Percentiles rank a stretch among this genome's conserved stretches.
phyloP scores from a whole-genome alignment of 2,113 vertebrate species.

The Zingel zingel region DNA sequence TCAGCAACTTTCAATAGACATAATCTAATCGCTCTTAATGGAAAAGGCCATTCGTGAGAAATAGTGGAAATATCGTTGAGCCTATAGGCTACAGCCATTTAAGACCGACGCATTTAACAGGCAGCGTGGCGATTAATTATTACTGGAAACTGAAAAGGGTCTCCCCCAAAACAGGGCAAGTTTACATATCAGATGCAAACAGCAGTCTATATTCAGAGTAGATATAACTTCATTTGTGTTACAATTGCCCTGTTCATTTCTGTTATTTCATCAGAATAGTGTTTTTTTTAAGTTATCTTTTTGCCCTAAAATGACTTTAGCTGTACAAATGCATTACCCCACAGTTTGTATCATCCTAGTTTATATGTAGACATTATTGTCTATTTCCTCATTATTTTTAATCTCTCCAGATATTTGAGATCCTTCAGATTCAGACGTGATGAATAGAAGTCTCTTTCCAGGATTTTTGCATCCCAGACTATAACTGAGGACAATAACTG shows the following conservation, averaged over 20 bases:
- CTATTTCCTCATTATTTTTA: slow-evolving; percentile 66
- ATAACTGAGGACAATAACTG: slow-evolving; percentile 92
- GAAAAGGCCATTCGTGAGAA: slow-evolving; percentile 87
- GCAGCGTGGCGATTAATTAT: slow-evolving; percentile 44
- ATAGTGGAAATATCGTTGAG: slow-evolving; percentile 77
- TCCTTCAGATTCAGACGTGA: slow-evolving; percentile 56
- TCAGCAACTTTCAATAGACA: slow-evolving; percentile 96
- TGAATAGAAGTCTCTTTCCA: slow-evolving; percentile 63
- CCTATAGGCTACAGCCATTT: slow-evolving; percentile 55
- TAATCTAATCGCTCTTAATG: slow-evolving; percentile 95
- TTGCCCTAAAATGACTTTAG: not conserved
- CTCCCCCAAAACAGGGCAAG: not conserved
- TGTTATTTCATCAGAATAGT: slow-evolving; percentile 3
- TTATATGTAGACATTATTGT: slow-evolving; percentile 37
- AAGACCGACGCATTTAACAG: slow-evolving; percentile 56
- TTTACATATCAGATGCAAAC: slow-evolving; percentile 9
- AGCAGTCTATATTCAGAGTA: not conserved
- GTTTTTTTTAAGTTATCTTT: slow-evolving; percentile 19
- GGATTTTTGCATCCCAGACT: slow-evolving; percentile 82
- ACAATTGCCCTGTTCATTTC: not conserved
- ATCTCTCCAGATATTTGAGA: slow-evolving; percentile 54
- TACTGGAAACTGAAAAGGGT: slow-evolving; percentile 17
- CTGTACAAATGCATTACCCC: slow-evolving; percentile 12
- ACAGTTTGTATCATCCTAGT: not conserved
- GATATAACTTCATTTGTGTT: not conserved